Evolutionary conservation across 2,797 vertebrate species (phyloP).

Genomic region (Otolemur crassicaudatus): DNA sequence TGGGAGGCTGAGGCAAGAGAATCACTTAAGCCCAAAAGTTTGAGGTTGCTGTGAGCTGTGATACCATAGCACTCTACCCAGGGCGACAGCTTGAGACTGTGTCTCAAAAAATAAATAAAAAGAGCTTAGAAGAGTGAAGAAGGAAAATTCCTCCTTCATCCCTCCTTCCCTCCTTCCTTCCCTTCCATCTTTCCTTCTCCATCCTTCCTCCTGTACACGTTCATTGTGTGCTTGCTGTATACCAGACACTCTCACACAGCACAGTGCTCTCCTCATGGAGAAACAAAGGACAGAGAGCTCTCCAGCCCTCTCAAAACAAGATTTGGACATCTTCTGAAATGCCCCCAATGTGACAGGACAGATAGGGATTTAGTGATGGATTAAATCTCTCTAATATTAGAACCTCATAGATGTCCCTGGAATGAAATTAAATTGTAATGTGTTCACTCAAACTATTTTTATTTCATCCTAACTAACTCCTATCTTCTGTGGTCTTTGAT

Average conservation of each 20-base stretch:
- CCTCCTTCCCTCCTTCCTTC: neutral
- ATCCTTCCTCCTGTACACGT: neutral
- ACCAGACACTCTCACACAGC: neutral
- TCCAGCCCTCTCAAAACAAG: neutral
- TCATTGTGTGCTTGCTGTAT: neutral
- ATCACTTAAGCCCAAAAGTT: too few relatives aligned
- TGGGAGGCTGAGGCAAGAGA: too few relatives aligned
- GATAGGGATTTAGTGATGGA: conserved; percentile 54
- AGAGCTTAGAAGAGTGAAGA: neutral
- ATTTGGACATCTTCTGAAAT: conserved; percentile 29
- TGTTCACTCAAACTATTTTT: conserved; percentile 60
- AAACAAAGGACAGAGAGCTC: neutral
- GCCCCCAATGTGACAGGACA: neutral
- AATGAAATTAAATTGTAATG: conserved; percentile 67
- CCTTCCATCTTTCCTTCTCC: too few relatives aligned
- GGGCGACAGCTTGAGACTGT: too few relatives aligned
- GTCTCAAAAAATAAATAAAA: too few relatives aligned
- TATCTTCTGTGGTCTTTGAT: conserved; percentile 66
- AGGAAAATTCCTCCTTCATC: neutral
- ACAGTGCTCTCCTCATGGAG: neutral
- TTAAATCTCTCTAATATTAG: conserved; percentile 44
- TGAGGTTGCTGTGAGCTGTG: too few relatives aligned
- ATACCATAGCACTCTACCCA: too few relatives aligned
- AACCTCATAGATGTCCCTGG: conserved; percentile 7
- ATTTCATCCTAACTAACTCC: conserved; percentile 55